phyloP scores from a whole-genome alignment of 1,140 invertebrate species.

The Drosophila ercepeae region DNA sequence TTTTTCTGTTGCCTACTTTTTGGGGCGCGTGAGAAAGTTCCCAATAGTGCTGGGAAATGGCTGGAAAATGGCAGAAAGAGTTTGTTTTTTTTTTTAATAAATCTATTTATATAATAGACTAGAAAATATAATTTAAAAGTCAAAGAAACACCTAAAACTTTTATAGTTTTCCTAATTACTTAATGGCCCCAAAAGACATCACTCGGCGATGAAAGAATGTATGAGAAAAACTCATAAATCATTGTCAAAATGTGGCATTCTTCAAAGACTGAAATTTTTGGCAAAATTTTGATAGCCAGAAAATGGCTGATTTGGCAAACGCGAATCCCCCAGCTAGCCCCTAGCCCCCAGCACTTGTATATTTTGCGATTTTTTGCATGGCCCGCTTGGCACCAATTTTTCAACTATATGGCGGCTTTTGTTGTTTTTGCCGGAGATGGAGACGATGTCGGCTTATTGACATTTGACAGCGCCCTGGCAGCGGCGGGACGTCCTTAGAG shows the following conservation, averaged over 20 bases:
- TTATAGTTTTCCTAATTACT: not conserved
- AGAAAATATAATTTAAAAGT: not conserved
- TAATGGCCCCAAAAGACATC: not conserved
- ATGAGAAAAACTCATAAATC: not conserved
- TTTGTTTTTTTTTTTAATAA: not conserved
- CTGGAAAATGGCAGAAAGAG: too few species aligned
- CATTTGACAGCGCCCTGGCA: constrained; percentile 55
- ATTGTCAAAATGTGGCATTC: not conserved
- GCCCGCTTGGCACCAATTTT: constrained; percentile 53
- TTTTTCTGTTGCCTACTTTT: constrained; percentile 40
- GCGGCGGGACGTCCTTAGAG: constrained; percentile 47
- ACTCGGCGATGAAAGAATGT: not conserved
- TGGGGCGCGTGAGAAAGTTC: constrained; percentile 33
- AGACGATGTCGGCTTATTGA: constrained; percentile 58
- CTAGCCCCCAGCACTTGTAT: not conserved
- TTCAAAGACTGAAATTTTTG: not conserved
- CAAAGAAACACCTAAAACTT: not conserved
- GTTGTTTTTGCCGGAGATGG: constrained; percentile 36
- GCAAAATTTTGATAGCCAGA: not conserved
- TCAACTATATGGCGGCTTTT: not conserved
- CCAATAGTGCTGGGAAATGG: constrained; percentile 25
- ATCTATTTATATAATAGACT: not conserved
- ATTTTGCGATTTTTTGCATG: constrained; percentile 36
- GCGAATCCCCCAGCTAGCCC: not conserved
- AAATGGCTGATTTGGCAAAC: constrained; percentile 34